Conservation (phyloP, 1,140 invertebrate genomes). For the Stenopsyche tienmushanensis region DNA sequence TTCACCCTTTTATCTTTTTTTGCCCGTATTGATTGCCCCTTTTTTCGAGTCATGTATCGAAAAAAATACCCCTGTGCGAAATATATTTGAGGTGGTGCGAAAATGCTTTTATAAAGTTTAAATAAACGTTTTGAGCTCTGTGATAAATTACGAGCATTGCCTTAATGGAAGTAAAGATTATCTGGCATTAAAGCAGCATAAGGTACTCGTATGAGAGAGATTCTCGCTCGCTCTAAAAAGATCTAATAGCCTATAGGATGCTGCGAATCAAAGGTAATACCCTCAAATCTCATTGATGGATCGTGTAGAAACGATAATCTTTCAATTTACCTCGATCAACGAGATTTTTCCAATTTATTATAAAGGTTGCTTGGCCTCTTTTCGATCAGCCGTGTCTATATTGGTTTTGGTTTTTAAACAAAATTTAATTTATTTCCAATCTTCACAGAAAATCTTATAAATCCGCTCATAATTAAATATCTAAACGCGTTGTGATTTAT, state of each 20-base stretch:
- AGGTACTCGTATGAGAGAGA: neutral
- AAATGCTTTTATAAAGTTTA: neutral
- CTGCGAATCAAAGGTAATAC: conserved; percentile 21
- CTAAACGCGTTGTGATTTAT: neutral
- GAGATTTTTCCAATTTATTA: conserved; percentile 5
- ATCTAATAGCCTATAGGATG: neutral
- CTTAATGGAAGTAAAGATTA: conserved; percentile 16
- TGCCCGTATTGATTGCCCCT: neutral
- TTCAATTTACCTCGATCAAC: conserved; percentile 21
- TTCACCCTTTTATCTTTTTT: neutral
- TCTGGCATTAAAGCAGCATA: neutral
- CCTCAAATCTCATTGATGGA: conserved; percentile 24
- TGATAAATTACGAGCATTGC: neutral
- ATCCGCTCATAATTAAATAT: neutral
- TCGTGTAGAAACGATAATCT: conserved; percentile 30
- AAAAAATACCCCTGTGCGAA: neutral
- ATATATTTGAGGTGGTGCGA: neutral
- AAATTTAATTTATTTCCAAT: neutral
- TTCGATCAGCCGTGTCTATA: neutral
- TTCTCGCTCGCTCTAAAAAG: neutral
- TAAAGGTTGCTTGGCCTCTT: neutral
- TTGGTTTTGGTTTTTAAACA: neutral
- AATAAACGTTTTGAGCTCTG: neutral
- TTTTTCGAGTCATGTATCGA: neutral
- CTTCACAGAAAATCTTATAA: neutral